These are phyloP conservation scores for Tiphia femorata DNA, from an alignment of 2,888 invertebrate species.

Conservation along the genomic window DNA sequence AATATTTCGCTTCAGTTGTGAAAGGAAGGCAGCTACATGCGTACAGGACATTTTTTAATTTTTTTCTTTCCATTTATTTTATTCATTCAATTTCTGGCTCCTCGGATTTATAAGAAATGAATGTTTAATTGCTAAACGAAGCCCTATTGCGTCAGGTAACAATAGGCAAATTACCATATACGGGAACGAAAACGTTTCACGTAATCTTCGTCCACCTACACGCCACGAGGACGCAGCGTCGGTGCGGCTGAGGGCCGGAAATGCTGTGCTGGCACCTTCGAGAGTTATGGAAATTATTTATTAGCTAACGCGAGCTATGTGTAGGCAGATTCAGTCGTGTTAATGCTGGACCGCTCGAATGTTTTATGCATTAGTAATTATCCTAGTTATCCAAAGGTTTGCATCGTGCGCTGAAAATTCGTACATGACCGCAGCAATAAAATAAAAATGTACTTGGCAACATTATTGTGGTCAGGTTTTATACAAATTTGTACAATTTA, in stretches of 20 bases:
- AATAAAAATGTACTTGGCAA: no score
- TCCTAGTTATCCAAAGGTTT: no score
- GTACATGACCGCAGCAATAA: no score
- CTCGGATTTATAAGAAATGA: background rate
- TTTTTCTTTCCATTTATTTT: no score
- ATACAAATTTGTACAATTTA: no score
- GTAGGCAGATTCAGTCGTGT: constrained; percentile 65
- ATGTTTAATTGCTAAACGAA: background rate
- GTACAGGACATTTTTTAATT: no score
- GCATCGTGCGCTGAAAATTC: no score
- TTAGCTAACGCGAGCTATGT: constrained; percentile 53
- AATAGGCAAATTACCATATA: constrained; percentile 55
- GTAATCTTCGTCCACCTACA: constrained; percentile 61
- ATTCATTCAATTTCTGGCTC: background rate
- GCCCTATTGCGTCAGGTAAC: background rate
- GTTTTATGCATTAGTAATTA: no score
- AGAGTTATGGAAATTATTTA: constrained; percentile 53
- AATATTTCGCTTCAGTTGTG: no score
- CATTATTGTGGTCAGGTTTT: no score
- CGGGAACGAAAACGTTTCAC: constrained; percentile 59
- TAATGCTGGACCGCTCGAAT: constrained; percentile 9
- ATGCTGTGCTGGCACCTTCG: constrained; percentile 27
- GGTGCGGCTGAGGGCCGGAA: constrained; percentile 27
- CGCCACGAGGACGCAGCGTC: constrained; percentile 25
- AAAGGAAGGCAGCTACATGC: no score